A percentile compares a stretch with the other conserved stretches of the same genome.
Evolutionary conservation across 2,888 invertebrate genomes (phyloP).

Genomic region (Sarcophaga carnaria): DNA sequence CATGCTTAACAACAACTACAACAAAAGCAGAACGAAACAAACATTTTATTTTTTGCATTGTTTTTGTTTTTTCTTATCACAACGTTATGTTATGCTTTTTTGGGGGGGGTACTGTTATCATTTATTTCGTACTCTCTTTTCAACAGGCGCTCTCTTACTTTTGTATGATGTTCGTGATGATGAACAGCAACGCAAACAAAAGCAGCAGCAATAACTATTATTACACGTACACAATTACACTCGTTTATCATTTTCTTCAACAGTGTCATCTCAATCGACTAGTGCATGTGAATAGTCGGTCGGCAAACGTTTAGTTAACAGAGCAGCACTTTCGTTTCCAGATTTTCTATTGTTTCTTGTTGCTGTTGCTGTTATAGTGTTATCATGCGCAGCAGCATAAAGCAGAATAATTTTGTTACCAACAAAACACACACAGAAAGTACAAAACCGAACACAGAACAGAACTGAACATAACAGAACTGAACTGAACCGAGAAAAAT

Average conservation of each 20-base stretch:
- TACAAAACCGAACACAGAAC: constrained; percentile 11
- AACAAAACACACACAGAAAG: constrained; percentile 36
- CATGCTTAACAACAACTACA: constrained; percentile 22
- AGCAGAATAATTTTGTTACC: constrained; percentile 58
- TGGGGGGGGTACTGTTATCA: constrained; percentile 51
- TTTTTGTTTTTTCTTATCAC: constrained; percentile 19
- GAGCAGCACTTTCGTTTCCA: constrained; percentile 34
- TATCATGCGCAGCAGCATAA: constrained; percentile 66
- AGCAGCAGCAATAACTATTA: constrained; percentile 58
- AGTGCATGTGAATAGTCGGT: constrained; percentile 30
- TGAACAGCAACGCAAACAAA: constrained; percentile 8
- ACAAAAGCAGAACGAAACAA: constrained; percentile 59
- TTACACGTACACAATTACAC: constrained; percentile 24
- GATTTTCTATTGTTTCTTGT: not conserved
- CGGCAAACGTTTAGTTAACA: constrained; percentile 8
- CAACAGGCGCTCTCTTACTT: not conserved
- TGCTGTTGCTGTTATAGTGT: constrained; percentile 8
- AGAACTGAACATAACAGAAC: constrained; percentile 12
- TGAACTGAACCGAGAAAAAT: constrained; percentile 16
- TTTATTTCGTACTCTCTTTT: constrained; percentile 60
- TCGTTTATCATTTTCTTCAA: not conserved
- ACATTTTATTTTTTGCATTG: constrained; percentile 11
- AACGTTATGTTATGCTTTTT: constrained; percentile 55
- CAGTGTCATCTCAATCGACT: constrained; percentile 30
- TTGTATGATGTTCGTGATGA: not conserved